phyloP scores from a whole-genome alignment of 2,888 invertebrate species.

The Acleris holmiana region DNA sequence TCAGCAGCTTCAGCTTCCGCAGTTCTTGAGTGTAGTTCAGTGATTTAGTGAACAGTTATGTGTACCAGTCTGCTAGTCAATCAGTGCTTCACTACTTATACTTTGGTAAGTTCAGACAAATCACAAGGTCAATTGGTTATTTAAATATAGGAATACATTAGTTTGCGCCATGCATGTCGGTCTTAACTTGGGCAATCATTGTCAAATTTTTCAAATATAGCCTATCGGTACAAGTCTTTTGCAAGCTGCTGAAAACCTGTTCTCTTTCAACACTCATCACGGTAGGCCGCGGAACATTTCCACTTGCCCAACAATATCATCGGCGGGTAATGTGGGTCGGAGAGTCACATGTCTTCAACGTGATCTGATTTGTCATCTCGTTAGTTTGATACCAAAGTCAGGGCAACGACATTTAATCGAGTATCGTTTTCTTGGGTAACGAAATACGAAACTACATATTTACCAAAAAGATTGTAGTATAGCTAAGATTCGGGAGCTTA shows the following conservation, averaged over 20 bases:
- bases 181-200: slow-evolving; percentile 38
- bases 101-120: slow-evolving; percentile 43
- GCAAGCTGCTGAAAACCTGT: slow-evolving; percentile 43
- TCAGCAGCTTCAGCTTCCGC: slow-evolving; percentile 45
- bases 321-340: slow-evolving; percentile 34
- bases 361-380: slow-evolving; percentile 27
- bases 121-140: slow-evolving; percentile 13
- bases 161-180: background rate
- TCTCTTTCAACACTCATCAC: slow-evolving; percentile 34
- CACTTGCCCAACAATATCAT: slow-evolving; percentile 24
- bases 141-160: background rate
- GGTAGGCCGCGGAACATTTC: slow-evolving; percentile 30
- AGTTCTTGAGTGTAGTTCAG: slow-evolving; percentile 44
- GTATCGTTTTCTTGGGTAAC: background rate
- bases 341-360: slow-evolving; percentile 26
- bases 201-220: slow-evolving; percentile 42
- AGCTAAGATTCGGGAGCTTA: background rate
- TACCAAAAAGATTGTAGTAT: background rate
- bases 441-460: background rate
- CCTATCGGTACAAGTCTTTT: slow-evolving; percentile 40
- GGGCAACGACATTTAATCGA: slow-evolving; percentile 21
- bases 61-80: slow-evolving; percentile 51
- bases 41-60: slow-evolving; percentile 41
- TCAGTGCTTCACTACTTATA: slow-evolving; percentile 47
- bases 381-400: slow-evolving; percentile 6